These are phyloP conservation scores for Sceliomorpha sp. DNA, from an alignment of 2,888 invertebrate species.

Conservation along the genomic window DNA sequence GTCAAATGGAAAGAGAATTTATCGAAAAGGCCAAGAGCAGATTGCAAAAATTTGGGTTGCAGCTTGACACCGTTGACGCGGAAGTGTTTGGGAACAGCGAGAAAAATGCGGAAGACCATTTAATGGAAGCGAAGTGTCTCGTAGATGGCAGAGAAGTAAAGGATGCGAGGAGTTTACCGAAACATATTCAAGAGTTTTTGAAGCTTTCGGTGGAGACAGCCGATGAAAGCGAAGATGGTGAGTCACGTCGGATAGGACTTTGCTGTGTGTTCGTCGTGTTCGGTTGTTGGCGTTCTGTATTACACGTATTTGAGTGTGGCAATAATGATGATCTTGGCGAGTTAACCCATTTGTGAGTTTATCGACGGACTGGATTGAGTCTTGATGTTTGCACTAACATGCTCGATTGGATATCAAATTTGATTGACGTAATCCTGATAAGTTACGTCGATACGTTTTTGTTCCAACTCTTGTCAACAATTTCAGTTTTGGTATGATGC, in stretches of 20 bases:
- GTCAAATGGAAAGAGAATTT: constrained; percentile 87
- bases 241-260: constrained; percentile 75
- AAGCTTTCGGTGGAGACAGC: constrained; percentile 82
- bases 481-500: no score
- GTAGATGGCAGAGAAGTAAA: constrained; percentile 85
- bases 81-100: constrained; percentile 54
- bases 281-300: constrained; percentile 33
- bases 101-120: constrained; percentile 78
- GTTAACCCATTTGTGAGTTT: constrained; percentile 9
- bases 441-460: no score
- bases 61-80: constrained; percentile 82
- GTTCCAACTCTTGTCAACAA: no score
- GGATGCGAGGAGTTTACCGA: constrained; percentile 85
- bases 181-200: constrained; percentile 90
- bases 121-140: constrained; percentile 82
- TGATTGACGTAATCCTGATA: constrained; percentile 25
- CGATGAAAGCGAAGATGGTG: constrained; percentile 81
- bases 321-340: constrained; percentile 21
- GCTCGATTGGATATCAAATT: constrained; percentile 20
- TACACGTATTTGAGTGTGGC: constrained; percentile 41
- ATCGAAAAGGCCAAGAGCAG: constrained; percentile 88
- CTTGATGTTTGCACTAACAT: constrained; percentile 32
- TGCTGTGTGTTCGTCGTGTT: constrained; percentile 58
- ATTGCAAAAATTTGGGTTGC: constrained; percentile 86
- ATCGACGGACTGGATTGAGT: background rate